Conservation (phyloP, 2,888 invertebrate species). For the Cataglyphis rosenhaueri region DNA sequence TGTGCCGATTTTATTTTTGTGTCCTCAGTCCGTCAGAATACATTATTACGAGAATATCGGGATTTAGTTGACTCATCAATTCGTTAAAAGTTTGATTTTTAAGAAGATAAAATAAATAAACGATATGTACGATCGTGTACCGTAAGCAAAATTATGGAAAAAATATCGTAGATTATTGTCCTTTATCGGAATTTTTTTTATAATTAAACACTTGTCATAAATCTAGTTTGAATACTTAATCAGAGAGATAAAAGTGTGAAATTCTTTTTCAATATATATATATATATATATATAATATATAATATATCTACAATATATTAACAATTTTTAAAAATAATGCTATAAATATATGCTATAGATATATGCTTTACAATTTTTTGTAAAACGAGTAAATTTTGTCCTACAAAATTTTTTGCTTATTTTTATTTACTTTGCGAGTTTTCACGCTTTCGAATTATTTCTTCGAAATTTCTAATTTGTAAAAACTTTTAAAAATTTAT, state of each 20-base stretch:
- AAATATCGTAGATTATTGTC: neutral
- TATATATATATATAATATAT: too few relatives aligned
- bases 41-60: slow-evolving; percentile 76
- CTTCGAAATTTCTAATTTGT: neutral
- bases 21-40: slow-evolving; percentile 69
- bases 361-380: too few relatives aligned
- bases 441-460: neutral
- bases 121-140: slow-evolving; percentile 11
- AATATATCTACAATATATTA: neutral
- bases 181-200: slow-evolving; percentile 2
- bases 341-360: too few relatives aligned
- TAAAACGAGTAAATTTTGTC: too few relatives aligned
- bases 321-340: neutral
- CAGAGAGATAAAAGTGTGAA: neutral
- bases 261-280: neutral
- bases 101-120: slow-evolving; percentile 41
- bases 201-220: slow-evolving; percentile 8
- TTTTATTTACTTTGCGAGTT: neutral
- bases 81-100: slow-evolving; percentile 66
- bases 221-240: neutral
- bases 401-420: neutral
- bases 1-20: slow-evolving; percentile 68
- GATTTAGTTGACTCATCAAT: slow-evolving; percentile 68
- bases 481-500: slow-evolving; percentile 46
- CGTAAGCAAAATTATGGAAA: slow-evolving; percentile 16